Conservation (phyloP, 2,888 invertebrate species). For the Pyrrhosoma nymphula region DNA sequence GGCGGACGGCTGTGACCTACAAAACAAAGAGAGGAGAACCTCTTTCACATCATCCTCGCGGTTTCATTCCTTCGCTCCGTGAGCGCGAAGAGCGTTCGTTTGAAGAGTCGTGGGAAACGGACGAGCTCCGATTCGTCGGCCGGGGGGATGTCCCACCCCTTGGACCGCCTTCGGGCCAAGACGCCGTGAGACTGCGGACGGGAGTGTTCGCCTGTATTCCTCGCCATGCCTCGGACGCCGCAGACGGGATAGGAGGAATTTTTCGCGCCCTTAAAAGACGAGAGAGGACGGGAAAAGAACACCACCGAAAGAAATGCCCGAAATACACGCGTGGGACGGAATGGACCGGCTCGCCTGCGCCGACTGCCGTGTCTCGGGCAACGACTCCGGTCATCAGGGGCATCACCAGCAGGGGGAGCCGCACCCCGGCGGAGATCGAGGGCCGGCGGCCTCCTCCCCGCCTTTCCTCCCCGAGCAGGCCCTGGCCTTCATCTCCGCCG, state of each 20-base stretch:
- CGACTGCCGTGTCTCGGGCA: neutral
- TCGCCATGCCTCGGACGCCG: neutral
- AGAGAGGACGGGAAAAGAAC: neutral
- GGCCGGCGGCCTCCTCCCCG: neutral
- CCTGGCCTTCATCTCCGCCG: conserved; percentile 48
- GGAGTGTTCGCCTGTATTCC: neutral
- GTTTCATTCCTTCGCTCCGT: neutral
- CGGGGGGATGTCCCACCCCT: too few species aligned
- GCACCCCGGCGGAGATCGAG: neutral
- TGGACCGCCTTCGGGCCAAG: too few species aligned
- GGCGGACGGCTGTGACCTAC: neutral
- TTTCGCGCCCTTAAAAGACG: neutral
- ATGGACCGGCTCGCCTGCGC: neutral
- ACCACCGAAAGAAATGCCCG: neutral
- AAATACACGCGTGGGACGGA: neutral
- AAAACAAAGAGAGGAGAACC: neutral
- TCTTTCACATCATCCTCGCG: neutral
- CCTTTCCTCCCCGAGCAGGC: neutral
- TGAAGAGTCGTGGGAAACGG: too few species aligned
- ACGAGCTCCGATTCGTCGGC: too few species aligned
- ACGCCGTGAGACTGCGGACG: neutral
- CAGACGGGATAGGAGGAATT: neutral
- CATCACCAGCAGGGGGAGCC: neutral
- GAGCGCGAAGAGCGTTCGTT: too few species aligned
- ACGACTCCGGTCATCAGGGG: neutral